Percentiles rank a stretch among this genome's conserved stretches.
Evolutionary conservation across 2,113 vertebrate genomes (phyloP).

Genomic region (Hypomesus transpacificus): DNA sequence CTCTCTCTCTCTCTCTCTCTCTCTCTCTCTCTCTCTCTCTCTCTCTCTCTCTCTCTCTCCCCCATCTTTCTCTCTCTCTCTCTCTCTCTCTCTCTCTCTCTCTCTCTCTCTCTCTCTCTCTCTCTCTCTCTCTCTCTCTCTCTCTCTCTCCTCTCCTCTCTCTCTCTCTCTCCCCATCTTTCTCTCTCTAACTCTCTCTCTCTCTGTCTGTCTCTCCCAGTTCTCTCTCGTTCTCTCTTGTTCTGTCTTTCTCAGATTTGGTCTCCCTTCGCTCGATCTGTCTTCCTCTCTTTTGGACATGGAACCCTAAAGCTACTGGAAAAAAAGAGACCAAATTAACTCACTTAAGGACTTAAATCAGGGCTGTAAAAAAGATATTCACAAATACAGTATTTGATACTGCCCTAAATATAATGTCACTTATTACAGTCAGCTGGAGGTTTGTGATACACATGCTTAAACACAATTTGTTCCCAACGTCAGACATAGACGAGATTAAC

Average conservation of each 20-base stretch:
- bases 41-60: neutral
- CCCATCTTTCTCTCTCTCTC: neutral
- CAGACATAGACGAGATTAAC: too few relatives aligned
- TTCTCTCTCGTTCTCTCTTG: neutral
- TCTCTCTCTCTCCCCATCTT: neutral
- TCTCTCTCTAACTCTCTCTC: neutral
- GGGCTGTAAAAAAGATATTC: too few relatives aligned
- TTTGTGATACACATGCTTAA: too few relatives aligned
- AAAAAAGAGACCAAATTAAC: too few relatives aligned
- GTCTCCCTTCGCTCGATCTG: constrained; percentile 15
- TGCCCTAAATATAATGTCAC: too few relatives aligned
- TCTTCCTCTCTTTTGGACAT: constrained; percentile 14
- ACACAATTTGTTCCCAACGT: too few relatives aligned
- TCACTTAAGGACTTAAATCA: too few relatives aligned
- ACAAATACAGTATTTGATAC: too few relatives aligned
- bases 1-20: constrained; percentile 10
- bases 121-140: constrained; percentile 36
- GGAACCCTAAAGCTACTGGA: too few relatives aligned
- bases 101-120: constrained; percentile 24
- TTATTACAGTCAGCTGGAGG: too few relatives aligned
- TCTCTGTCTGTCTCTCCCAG: neutral
- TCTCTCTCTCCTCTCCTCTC: constrained; percentile 6
- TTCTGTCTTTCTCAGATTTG: neutral
- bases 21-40: neutral
- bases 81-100: neutral